Base-by-base conservation (phyloP, 2,113 vertebrate species). In the Mesoclemmys tuberculata region DNA sequence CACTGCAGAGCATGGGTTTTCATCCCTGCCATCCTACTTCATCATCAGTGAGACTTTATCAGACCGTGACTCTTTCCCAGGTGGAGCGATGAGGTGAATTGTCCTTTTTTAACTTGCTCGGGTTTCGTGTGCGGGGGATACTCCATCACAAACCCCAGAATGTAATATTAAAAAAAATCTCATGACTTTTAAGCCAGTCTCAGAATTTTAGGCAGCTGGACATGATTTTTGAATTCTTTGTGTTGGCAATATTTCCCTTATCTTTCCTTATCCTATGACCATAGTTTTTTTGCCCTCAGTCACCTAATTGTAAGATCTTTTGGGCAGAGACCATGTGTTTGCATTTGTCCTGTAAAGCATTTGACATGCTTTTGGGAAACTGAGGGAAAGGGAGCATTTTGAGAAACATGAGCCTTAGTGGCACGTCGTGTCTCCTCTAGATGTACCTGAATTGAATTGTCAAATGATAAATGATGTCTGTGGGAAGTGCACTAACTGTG, bases 401-500 rank as follows among this genome's bases (percentile, higher is more conserved):
- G 85, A 95, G 94, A 93, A 41, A 96, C 89, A 91, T 26, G 89
- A 97, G 56, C 46, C 85, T 83, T 88, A 84, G 80, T 80, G 94
- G 92, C 95, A 94, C 51, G 56, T 81, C 56, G 78, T 80, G 89
- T 74, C 85, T 95, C 92, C 1, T 4, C 84, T 95, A 94, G 87
- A 93, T 84, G 89, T 86, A 94, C 93, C 92, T 96, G 95, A 95
- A 97, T 97, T 95, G 94, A 97, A 95, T 95, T 97, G 94, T 97
- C 97, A 97, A 95, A 97, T 80, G 93, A 93, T 94, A 95, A 96
- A 96, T 96, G 93, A 88, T 86, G 87, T 97, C 89, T 95, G 81
- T 84, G 84, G 93, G 81, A 95, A 95, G 83, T 80, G 80, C 5
- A 2, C 85, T 95, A 96, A 97, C 89, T 64, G 90, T 89, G 90